phyloP scores from a whole-genome alignment of 2,888 invertebrate genomes.

The Amblyteles armatorius region DNA sequence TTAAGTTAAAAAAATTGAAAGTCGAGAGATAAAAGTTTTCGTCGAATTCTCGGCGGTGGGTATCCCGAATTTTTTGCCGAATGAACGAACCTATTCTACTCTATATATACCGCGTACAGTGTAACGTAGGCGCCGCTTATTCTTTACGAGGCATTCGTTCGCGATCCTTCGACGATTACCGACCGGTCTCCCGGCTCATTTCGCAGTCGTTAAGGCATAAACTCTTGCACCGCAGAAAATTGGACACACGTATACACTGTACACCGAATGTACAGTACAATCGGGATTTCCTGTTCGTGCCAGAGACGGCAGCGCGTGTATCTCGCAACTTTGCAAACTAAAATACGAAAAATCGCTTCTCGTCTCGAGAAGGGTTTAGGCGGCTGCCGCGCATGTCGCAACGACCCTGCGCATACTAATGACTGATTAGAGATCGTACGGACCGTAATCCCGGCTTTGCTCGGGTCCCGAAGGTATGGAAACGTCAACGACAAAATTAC shows the following conservation, averaged over 20 bases:
- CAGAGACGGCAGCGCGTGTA: slow-evolving; percentile 15
- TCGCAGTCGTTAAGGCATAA: slow-evolving; percentile 69
- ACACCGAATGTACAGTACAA: slow-evolving; percentile 11
- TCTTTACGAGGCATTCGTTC: slow-evolving; percentile 64
- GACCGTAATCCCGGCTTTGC: slow-evolving; percentile 41
- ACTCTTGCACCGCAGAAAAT: slow-evolving; percentile 66
- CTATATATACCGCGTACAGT: slow-evolving; percentile 13
- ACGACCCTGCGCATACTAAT: slow-evolving; percentile 60
- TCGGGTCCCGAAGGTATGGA: slow-evolving; percentile 2
- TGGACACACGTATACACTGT: slow-evolving; percentile 40
- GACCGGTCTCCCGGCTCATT: slow-evolving; percentile 64
- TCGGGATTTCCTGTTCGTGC: slow-evolving; percentile 14
- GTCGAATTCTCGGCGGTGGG: neutral
- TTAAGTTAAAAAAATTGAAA: neutral
- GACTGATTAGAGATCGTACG: slow-evolving; percentile 54
- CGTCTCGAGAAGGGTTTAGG: slow-evolving; percentile 42
- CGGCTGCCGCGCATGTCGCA: slow-evolving; percentile 54
- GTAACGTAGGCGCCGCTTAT: slow-evolving; percentile 29
- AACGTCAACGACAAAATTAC: slow-evolving; percentile 21
- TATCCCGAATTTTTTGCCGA: neutral
- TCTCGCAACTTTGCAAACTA: slow-evolving; percentile 11
- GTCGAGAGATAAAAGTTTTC: neutral
- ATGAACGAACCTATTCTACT: neutral
- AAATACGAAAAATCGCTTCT: slow-evolving; percentile 26
- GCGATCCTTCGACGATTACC: slow-evolving; percentile 70